phyloP scores from a whole-genome alignment of 1,140 invertebrate species.

The Caenorhabditis latens region DNA sequence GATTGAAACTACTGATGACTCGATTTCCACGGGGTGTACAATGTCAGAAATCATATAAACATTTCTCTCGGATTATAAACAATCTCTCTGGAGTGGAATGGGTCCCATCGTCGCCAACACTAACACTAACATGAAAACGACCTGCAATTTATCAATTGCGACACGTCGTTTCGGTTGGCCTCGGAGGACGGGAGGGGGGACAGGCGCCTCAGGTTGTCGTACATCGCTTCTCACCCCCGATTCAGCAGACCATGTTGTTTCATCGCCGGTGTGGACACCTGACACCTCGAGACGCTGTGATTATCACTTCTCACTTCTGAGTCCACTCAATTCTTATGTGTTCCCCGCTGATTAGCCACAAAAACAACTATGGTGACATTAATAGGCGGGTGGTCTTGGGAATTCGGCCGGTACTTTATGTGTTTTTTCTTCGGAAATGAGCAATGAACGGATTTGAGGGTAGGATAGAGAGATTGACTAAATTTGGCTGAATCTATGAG shows the following conservation, averaged over 20 bases:
- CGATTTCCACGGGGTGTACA: conserved; percentile 5
- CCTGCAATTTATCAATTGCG: conserved; percentile 52
- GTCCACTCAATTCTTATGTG: background rate
- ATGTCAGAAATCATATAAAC: conserved; percentile 15
- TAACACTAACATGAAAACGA: conserved; percentile 19
- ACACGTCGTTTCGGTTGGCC: conserved; percentile 44
- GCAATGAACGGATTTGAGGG: too few relatives aligned
- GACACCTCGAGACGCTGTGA: background rate
- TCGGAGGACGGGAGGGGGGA: background rate
- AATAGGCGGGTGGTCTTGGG: too few relatives aligned
- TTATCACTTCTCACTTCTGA: background rate
- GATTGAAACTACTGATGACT: conserved; percentile 14
- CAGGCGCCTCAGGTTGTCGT: conserved; percentile 35
- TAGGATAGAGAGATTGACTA: too few relatives aligned
- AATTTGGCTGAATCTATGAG: too few relatives aligned
- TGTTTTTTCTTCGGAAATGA: too few relatives aligned
- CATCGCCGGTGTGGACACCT: conserved; percentile 16
- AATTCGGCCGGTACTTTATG: too few relatives aligned
- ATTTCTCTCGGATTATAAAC: conserved; percentile 17
- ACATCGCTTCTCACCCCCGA: background rate
- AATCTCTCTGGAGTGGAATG: conserved; percentile 15
- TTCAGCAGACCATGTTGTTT: background rate
- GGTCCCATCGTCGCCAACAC: background rate
- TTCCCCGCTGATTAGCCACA: background rate
- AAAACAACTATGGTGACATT: background rate